phyloP scores from a whole-genome alignment of 1,140 invertebrate species.

The Drosophila gunungcola region DNA sequence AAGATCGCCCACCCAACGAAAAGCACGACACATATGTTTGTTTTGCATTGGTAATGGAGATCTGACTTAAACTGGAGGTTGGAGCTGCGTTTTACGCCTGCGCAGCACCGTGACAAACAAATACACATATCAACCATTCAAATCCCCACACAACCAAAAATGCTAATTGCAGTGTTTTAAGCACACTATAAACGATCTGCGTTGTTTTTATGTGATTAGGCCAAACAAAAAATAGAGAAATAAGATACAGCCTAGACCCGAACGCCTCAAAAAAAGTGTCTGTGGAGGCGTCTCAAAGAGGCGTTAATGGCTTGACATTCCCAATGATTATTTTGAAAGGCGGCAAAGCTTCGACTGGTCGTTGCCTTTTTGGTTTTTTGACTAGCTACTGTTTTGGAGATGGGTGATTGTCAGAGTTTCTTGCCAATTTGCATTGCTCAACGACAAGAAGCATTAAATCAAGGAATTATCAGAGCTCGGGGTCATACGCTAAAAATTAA shows the following conservation, averaged over 20 bases:
- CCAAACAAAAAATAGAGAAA: constrained; percentile 35
- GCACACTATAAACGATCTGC: constrained; percentile 57
- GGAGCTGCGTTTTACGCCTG: constrained; percentile 60
- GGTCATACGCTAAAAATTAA: constrained; percentile 34
- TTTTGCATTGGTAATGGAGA: constrained; percentile 48
- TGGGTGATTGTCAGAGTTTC: constrained; percentile 6
- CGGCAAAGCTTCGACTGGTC: constrained; percentile 41
- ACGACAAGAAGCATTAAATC: constrained; percentile 21
- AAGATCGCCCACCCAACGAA: constrained; percentile 38
- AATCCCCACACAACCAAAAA: constrained; percentile 46
- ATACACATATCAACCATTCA: constrained; percentile 22
- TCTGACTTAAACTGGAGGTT: constrained; percentile 31
- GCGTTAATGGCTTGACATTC: constrained; percentile 81
- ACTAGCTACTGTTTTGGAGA: constrained; percentile 74
- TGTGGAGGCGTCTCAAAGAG: constrained; percentile 81
- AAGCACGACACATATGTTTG: constrained; percentile 46
- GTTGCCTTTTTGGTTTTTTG: constrained; percentile 60
- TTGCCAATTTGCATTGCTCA: constrained; percentile 54
- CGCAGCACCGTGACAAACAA: constrained; percentile 62
- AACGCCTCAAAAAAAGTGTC: constrained; percentile 53
- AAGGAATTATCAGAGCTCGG: constrained; percentile 43
- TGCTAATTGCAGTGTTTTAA: constrained; percentile 71
- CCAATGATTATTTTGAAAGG: constrained; percentile 58
- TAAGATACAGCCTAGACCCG: constrained; percentile 44
- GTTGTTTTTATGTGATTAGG: constrained; percentile 63